Evolutionary conservation across 2,888 invertebrate species (phyloP).

Genomic region (Alcis repandata): DNA sequence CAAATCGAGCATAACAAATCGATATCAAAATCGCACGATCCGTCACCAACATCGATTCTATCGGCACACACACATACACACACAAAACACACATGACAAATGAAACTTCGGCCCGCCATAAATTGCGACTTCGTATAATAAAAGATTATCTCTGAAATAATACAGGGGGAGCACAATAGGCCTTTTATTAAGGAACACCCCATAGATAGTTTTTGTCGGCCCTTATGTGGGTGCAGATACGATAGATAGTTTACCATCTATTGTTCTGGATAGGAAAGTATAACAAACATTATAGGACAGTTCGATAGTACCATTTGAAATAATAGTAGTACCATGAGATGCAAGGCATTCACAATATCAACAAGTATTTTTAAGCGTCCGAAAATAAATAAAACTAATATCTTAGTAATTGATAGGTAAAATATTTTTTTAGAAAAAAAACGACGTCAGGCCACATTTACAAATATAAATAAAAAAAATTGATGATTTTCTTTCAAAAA

Average conservation of each 20-base stretch:
- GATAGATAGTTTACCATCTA: conserved; percentile 34
- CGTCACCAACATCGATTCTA: conserved; percentile 23
- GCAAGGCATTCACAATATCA: too few species aligned
- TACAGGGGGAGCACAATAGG: conserved; percentile 80
- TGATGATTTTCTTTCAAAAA: too few species aligned
- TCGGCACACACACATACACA: conserved; percentile 20
- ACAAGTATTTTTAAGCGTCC: too few species aligned
- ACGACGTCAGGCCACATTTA: too few species aligned
- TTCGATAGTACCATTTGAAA: too few species aligned
- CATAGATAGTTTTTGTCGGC: conserved; percentile 55
- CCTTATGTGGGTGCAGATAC: conserved; percentile 53
- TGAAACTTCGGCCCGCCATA: conserved; percentile 78
- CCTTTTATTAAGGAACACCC: conserved; percentile 74
- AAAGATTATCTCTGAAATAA: conserved; percentile 84
- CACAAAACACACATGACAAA: conserved; percentile 70
- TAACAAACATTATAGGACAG: conserved; percentile 18
- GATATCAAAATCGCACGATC: conserved; percentile 28
- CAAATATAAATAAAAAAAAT: too few species aligned
- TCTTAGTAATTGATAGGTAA: too few species aligned
- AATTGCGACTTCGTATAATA: conserved; percentile 80
- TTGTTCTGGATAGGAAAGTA: conserved; percentile 34
- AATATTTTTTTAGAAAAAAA: too few species aligned
- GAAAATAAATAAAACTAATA: too few species aligned
- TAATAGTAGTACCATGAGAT: too few species aligned
- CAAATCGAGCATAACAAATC: conserved; percentile 32